phyloP scores from a whole-genome alignment of 2,888 invertebrate genomes.

The Antheraea yamamai region DNA sequence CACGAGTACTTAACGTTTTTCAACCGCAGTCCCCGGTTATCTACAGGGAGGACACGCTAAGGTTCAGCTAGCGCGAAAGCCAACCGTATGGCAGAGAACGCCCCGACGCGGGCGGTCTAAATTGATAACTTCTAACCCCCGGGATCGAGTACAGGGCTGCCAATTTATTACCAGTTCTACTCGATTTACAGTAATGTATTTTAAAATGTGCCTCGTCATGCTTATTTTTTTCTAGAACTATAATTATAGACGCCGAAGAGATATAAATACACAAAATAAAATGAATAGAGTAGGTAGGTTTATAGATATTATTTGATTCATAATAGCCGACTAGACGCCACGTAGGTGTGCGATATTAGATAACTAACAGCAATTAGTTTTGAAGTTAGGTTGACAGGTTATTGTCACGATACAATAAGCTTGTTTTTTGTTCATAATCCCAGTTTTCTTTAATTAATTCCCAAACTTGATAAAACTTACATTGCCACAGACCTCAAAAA shows the following conservation, averaged over 20 bases:
- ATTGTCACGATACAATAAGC: too few relatives aligned
- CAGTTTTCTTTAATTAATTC: too few relatives aligned
- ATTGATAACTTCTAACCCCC: slow-evolving; percentile 67
- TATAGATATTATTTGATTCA: neutral
- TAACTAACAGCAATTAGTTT: neutral
- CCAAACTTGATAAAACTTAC: too few relatives aligned
- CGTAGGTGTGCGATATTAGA: neutral
- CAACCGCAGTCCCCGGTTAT: neutral
- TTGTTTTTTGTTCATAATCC: too few relatives aligned
- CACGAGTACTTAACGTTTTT: slow-evolving; percentile 11
- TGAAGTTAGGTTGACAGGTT: too few relatives aligned
- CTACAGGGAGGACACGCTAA: neutral
- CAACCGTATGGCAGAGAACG: slow-evolving; percentile 31
- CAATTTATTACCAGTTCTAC: slow-evolving; percentile 21
- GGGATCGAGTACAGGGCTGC: slow-evolving; percentile 30
- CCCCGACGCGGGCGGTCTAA: slow-evolving; percentile 47
- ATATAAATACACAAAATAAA: neutral
- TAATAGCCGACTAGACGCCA: neutral
- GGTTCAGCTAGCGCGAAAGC: slow-evolving; percentile 3
- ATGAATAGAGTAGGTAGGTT: neutral
- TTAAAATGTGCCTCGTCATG: neutral
- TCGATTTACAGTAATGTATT: slow-evolving; percentile 39
- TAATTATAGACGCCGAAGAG: neutral
- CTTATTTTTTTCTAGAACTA: neutral
- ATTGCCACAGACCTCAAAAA: too few relatives aligned